Conservation (phyloP, 2,888 invertebrate species). For the Hyposoter dolosus region DNA sequence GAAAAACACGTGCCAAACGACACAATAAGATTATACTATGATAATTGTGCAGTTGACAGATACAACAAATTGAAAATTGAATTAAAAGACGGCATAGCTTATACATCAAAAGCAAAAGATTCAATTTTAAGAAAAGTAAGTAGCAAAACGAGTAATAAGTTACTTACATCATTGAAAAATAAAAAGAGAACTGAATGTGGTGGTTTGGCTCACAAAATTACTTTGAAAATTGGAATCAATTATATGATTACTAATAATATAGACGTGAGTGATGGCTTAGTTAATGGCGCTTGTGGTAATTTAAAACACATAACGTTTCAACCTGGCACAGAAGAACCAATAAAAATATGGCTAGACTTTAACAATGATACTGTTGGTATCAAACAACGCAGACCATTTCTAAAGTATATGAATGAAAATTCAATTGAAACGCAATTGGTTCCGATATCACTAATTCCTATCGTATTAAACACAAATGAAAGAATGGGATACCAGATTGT, state of each 20-base stretch:
- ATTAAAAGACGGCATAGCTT: neutral
- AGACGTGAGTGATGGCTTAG: slow-evolving; percentile 70
- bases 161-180: slow-evolving; percentile 60
- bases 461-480: slow-evolving; percentile 43
- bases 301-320: slow-evolving; percentile 63
- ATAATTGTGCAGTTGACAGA: slow-evolving; percentile 22
- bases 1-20: slow-evolving; percentile 57
- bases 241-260: slow-evolving; percentile 71
- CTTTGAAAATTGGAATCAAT: slow-evolving; percentile 71
- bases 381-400: slow-evolving; percentile 36
- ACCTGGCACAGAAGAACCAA: slow-evolving; percentile 38
- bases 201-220: slow-evolving; percentile 68
- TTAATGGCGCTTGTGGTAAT: slow-evolving; percentile 12
- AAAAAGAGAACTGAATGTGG: slow-evolving; percentile 68
- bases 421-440: slow-evolving; percentile 31
- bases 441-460: slow-evolving; percentile 36
- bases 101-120: slow-evolving; percentile 58
- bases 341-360: slow-evolving; percentile 65
- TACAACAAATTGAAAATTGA: slow-evolving; percentile 30
- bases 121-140: slow-evolving; percentile 54
- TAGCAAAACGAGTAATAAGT: slow-evolving; percentile 49
- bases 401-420: slow-evolving; percentile 31
- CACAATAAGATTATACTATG: slow-evolving; percentile 37
- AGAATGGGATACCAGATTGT: slow-evolving; percentile 40
- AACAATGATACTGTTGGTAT: slow-evolving; percentile 55